Evolutionary conservation across 2,888 invertebrate species (phyloP).

Genomic region (Lordiphosa andalusiaca): DNA sequence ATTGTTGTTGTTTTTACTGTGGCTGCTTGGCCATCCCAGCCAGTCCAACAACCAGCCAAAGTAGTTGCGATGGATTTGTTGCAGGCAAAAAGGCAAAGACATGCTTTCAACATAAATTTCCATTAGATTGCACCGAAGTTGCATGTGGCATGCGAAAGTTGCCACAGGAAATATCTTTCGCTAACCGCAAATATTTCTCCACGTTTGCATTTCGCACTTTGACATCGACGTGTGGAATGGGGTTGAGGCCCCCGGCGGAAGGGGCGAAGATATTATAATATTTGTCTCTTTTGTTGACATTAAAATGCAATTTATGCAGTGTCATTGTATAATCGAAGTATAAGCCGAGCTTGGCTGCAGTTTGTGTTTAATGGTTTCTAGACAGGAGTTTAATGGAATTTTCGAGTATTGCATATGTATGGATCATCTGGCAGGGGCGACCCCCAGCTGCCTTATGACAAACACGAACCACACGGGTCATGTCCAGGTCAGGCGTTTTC

Average conservation of each 20-base stretch:
- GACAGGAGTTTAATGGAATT: slow-evolving; percentile 14
- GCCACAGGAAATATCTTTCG: slow-evolving; percentile 73
- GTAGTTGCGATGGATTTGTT: slow-evolving; percentile 13
- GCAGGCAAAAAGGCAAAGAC: slow-evolving; percentile 41
- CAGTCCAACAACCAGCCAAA: slow-evolving; percentile 42
- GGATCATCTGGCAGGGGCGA: neutral
- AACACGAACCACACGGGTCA: slow-evolving; percentile 27
- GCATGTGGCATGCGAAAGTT: slow-evolving; percentile 67
- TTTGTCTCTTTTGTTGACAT: slow-evolving; percentile 72
- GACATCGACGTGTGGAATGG: slow-evolving; percentile 52
- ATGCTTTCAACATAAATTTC: slow-evolving; percentile 74
- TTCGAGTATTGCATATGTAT: neutral
- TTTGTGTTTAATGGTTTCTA: slow-evolving; percentile 11
- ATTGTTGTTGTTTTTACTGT: slow-evolving; percentile 50
- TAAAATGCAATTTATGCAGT: slow-evolving; percentile 73
- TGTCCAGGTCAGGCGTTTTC: slow-evolving; percentile 1
- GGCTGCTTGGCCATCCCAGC: slow-evolving; percentile 35
- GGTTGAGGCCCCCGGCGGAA: slow-evolving; percentile 16
- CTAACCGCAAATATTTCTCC: slow-evolving; percentile 71
- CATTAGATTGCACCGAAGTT: slow-evolving; percentile 67
- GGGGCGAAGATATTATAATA: slow-evolving; percentile 56
- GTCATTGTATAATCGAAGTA: slow-evolving; percentile 61
- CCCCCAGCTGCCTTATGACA: slow-evolving; percentile 13
- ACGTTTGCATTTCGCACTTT: slow-evolving; percentile 71
- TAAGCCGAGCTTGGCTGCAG: slow-evolving; percentile 21